phyloP scores from a whole-genome alignment of 2,113 vertebrate genomes.

The Bujurquina vittata region DNA sequence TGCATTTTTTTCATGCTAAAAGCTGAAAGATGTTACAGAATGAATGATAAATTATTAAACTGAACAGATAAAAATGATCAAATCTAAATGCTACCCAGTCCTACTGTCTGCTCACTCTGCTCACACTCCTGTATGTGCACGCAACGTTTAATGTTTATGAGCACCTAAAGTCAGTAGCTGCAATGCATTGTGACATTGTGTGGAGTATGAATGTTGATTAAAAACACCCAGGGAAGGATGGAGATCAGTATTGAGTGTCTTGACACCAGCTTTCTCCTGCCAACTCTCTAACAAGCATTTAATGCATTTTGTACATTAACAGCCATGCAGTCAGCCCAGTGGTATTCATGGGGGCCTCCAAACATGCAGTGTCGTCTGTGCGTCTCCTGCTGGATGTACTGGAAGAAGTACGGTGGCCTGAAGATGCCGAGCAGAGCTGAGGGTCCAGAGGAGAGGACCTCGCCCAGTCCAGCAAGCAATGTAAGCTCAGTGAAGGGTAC shows the following conservation, averaged over 20 bases:
- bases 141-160: constrained; percentile 1
- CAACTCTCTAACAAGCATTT: not conserved
- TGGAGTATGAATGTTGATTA: constrained; percentile 10
- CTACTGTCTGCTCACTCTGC: not conserved
- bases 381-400: constrained; percentile 97
- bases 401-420: constrained; percentile 98
- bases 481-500: constrained; percentile 70
- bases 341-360: constrained; percentile 99
- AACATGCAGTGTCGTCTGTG: constrained; percentile 98
- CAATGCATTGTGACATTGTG: not conserved
- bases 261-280: not conserved
- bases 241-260: constrained; percentile 18
- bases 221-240: not conserved
- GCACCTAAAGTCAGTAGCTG: not conserved
- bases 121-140: no score
- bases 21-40: no score
- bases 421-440: constrained; percentile 97
- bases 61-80: not conserved
- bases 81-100: not conserved
- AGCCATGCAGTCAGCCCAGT: constrained; percentile 95
- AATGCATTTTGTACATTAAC: constrained; percentile 42
- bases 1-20: no score
- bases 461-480: constrained; percentile 86
- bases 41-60: not conserved
- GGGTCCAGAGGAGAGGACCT: constrained; percentile 86